Base-by-base conservation (phyloP, 1,140 invertebrate species). In the Leptoteleia sp. region DNA sequence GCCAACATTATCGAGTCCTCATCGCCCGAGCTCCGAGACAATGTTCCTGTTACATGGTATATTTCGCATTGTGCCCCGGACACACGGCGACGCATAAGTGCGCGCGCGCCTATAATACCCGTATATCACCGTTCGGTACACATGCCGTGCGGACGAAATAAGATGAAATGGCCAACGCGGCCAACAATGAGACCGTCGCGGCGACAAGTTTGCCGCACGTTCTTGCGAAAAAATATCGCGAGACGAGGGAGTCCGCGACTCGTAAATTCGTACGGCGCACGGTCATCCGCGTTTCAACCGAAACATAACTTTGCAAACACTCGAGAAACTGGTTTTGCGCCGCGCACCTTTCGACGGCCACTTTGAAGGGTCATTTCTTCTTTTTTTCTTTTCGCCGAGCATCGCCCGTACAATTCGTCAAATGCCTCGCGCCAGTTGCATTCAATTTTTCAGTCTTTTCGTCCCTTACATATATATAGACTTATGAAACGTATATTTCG, bases 271-370 rank as follows among this genome's bases (percentile, higher is more conserved):
- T n/a, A n/a, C n/a, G n/a, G n/a, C n/a, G n/a, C n/a, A n/a, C n/a
- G n/a, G n/a, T n/a, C 50, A 61, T 42, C 38, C 35, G 45, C 67
- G 43, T 45, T 72, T 45, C 55, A 40, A 17, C 45, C 38, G 45
- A 59, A 70, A 70, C 65, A 70, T 70, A 70, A 70, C 48, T 70
- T 70, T 50, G 65, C 35, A 11, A 70, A 37, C 25, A 31, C 35
- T 35, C 7, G 15, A 33, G 37, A 47, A 72, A 72, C 68, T 62
- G 68, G 68, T 57, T 62, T 62, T 42, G 27, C 29, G 38, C 4
- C 38, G 50, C 64, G 15, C 19, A 33, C 35, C 47, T 64, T 13
- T n/a, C 13, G 33, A 42, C 29, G 48, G 13, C 4, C 12, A 54
- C 15, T 50, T 52, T 52, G 17, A 54, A 9, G 25, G 25, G 16